These are phyloP conservation scores for Leptopilina myrica DNA, from an alignment of 2,888 invertebrate species.

Conservation along the genomic window DNA sequence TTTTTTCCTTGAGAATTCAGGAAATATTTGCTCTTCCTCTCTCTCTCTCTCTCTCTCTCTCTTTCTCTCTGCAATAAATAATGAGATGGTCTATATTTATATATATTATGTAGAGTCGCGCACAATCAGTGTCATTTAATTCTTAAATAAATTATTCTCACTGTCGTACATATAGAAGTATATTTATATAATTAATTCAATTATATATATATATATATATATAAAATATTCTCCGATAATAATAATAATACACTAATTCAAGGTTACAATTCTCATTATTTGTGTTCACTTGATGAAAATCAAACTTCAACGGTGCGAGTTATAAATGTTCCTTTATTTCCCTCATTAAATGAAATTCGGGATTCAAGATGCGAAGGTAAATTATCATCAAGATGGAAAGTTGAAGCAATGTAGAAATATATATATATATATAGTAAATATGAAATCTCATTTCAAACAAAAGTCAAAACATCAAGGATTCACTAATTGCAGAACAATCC, in stretches of 20 bases:
- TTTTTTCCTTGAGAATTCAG: background rate
- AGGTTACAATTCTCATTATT: constrained; percentile 28
- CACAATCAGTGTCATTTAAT: background rate
- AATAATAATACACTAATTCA: background rate
- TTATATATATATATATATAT: background rate
- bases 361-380: background rate
- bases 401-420: background rate
- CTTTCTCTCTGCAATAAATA: background rate
- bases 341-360: constrained; percentile 23
- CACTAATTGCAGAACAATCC: constrained; percentile 7
- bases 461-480: background rate
- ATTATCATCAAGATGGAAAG: background rate
- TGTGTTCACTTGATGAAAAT: constrained; percentile 17
- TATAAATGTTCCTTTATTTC: background rate
- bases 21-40: background rate
- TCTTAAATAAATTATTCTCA: constrained; percentile 7
- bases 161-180: background rate
- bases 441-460: background rate
- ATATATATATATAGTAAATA: background rate
- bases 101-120: no score
- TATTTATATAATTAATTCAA: constrained; percentile 2
- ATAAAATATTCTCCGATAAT: background rate
- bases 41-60: no score
- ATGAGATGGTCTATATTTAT: background rate
- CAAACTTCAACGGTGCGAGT: background rate